Base-by-base conservation (phyloP, 2,113 vertebrate species). In the Sebastes fasciatus region DNA sequence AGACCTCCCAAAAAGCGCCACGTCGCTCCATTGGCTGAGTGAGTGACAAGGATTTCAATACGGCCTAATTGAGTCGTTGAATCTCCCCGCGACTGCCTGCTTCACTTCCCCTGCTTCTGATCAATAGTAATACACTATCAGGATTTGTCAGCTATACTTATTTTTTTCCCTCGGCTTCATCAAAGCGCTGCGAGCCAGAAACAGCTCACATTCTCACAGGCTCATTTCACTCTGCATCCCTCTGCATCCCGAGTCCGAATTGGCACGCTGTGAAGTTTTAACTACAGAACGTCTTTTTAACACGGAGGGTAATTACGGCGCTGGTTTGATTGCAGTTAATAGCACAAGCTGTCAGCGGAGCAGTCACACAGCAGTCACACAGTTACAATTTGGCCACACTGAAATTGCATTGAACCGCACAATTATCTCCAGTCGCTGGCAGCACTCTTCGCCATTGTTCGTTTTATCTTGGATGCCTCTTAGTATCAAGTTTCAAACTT, bases 91-190 rank as follows among this genome's bases (percentile, higher is more conserved):
- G 77, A 49, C 78, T 86, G 71, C 69, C 82, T 62, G 71, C 83
- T 68, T 85, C 61, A 67, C 66, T 86, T 70, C 12, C 68, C 57
- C 72, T 45, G 80, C 78, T 80, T 84, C 86, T 91, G 92, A 94
- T 95, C 93, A 90, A 94, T 93, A 94, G 85, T 84, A 86, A 88
- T 84, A 82, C 79, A 62, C 88, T 82, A 90, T 93, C 86, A 82
- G 84, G 70, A 74, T 88, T 86, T 91, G 87, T 92, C 91, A 92
- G 89, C 78, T 68, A 23, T 76, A 71, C 67, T 83, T 89, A 61
- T 68, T 77, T 75, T 80, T 23, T 23, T 26, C 9, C 8, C 80
- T 88, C 75, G 79, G 79, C 88, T 83, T 90, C 86, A 89, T 93
- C 84, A 89, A 88, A 91, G 88, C 66, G 46, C 23, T 46, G 9